phyloP scores from a whole-genome alignment of 1,140 invertebrate species.

The Sycophaga agraensis region DNA sequence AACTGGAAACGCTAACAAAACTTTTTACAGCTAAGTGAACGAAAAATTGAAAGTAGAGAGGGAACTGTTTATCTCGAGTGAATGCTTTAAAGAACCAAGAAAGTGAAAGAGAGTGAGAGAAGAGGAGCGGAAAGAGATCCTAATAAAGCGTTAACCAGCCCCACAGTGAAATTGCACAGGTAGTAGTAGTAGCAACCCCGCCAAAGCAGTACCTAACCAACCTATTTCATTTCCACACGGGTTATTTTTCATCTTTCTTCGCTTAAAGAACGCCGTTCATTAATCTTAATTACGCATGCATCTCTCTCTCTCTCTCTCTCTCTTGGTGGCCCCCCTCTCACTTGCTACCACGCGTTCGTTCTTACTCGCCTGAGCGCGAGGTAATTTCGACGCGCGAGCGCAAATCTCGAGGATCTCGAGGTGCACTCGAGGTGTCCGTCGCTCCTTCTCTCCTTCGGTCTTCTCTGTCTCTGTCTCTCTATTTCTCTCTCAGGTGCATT shows the following conservation, averaged over 20 bases:
- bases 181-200: background rate
- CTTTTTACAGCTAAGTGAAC: too few species aligned
- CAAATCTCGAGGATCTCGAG: background rate
- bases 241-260: conserved; percentile 20
- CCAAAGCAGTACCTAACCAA: too few species aligned
- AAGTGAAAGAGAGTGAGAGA: too few species aligned
- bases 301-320: background rate
- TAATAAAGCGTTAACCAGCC: conserved; percentile 15
- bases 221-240: conserved; percentile 18
- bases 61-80: too few species aligned
- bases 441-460: too few species aligned
- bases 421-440: background rate
- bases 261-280: conserved; percentile 16
- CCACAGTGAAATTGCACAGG: conserved; percentile 2
- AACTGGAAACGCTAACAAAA: too few species aligned
- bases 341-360: background rate
- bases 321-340: background rate
- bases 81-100: too few species aligned
- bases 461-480: background rate
- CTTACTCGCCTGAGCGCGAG: background rate
- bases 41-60: too few species aligned
- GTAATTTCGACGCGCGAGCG: background rate
- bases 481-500: background rate
- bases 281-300: conserved; percentile 27
- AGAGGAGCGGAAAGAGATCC: background rate